phyloP scores from a whole-genome alignment of 2,888 invertebrate species.

The Polydrusus cervinus region DNA sequence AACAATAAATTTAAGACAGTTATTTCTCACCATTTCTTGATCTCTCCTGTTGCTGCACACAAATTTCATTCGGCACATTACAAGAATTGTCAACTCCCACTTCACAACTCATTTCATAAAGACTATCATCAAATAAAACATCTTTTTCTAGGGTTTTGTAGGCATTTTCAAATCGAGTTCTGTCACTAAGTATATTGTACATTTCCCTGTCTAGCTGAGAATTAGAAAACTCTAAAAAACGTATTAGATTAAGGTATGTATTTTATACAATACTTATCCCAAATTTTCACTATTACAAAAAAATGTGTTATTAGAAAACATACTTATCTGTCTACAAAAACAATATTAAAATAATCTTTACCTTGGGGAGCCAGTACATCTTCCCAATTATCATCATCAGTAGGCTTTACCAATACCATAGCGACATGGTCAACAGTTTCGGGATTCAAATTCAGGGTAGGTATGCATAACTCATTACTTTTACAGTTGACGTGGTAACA shows the following conservation, averaged over 20 bases:
- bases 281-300: too few relatives aligned
- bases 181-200: conserved; percentile 57
- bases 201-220: conserved; percentile 57
- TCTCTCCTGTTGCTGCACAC: conserved; percentile 75
- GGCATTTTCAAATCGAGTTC: conserved; percentile 55
- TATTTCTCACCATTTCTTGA: conserved; percentile 70
- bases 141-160: conserved; percentile 59
- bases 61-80: conserved; percentile 79
- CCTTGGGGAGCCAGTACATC: conserved; percentile 68
- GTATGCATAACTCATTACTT: conserved; percentile 82
- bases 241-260: background rate
- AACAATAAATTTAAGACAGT: too few relatives aligned
- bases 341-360: conserved; percentile 16
- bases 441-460: conserved; percentile 77
- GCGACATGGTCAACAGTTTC: conserved; percentile 76
- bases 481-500: conserved; percentile 86
- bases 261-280: background rate
- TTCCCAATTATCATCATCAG: conserved; percentile 73
- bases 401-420: conserved; percentile 86
- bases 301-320: too few relatives aligned
- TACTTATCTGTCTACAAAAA: too few relatives aligned
- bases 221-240: conserved; percentile 51
- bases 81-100: conserved; percentile 76
- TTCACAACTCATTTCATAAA: conserved; percentile 73
- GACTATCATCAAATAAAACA: conserved; percentile 71